Evolutionary conservation across 2,888 invertebrate genomes (phyloP).

Genomic region (Drosophila rubida): DNA sequence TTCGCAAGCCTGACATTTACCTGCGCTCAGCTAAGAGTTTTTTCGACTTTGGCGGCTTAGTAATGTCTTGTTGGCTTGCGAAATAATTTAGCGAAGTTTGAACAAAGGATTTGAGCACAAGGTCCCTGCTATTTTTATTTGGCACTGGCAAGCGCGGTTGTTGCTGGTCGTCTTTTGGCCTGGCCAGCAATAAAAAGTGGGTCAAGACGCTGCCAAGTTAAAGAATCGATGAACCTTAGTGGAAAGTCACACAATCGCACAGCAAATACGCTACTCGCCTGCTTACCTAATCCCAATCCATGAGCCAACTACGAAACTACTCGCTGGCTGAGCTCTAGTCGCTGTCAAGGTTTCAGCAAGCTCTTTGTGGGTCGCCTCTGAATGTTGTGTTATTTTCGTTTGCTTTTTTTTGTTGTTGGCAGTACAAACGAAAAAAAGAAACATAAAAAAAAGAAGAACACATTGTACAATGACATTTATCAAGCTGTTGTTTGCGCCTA

Average conservation of each 20-base stretch:
- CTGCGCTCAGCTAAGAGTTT: background rate
- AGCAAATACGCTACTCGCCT: slow-evolving; percentile 14
- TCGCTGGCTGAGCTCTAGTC: slow-evolving; percentile 48
- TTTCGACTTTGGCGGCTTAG: background rate
- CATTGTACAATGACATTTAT: slow-evolving; percentile 60
- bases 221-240: slow-evolving; percentile 62
- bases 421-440: slow-evolving; percentile 9
- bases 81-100: slow-evolving; percentile 17
- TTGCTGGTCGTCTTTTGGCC: slow-evolving; percentile 9
- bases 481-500: slow-evolving; percentile 24
- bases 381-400: slow-evolving; percentile 35
- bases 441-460: slow-evolving; percentile 36
- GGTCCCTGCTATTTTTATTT: slow-evolving; percentile 3
- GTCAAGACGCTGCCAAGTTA: slow-evolving; percentile 60
- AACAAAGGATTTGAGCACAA: slow-evolving; percentile 7
- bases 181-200: slow-evolving; percentile 53
- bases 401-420: slow-evolving; percentile 10
- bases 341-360: slow-evolving; percentile 59
- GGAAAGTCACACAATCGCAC: slow-evolving; percentile 50
- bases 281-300: slow-evolving; percentile 64
- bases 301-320: slow-evolving; percentile 31
- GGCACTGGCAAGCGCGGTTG: background rate
- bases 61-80: background rate
- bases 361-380: slow-evolving; percentile 34
- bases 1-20: background rate